Evolutionary conservation across 2,797 vertebrate species (phyloP).

Genomic region (Dermochelys coriacea): DNA sequence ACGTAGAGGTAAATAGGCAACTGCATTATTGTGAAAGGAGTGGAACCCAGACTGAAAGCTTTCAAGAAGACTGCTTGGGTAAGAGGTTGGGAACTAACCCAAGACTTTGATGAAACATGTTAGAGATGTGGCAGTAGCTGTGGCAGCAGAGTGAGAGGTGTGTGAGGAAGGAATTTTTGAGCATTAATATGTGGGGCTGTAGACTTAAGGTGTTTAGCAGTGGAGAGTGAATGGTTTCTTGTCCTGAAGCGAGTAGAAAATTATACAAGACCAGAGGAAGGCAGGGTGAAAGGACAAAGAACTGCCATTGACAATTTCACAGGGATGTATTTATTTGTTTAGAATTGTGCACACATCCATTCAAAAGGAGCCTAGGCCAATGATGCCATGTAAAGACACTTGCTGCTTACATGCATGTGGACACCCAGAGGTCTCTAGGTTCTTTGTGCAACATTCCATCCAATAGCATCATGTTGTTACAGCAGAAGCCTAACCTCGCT

Average conservation of each 20-base stretch:
- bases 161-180: no score
- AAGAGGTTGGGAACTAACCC: neutral
- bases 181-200: no score
- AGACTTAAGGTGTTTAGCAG: no score
- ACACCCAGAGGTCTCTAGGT: no score
- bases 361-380: no score
- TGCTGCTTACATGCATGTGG: no score
- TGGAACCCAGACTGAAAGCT: neutral
- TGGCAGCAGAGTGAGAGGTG: neutral
- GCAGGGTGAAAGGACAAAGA: neutral
- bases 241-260: neutral
- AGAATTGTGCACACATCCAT: no score
- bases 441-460: no score
- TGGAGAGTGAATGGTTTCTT: neutral
- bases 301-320: neutral
- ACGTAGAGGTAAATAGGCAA: neutral
- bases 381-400: no score
- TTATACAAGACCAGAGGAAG: neutral
- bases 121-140: neutral
- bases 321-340: no score
- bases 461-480: no score
- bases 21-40: neutral
- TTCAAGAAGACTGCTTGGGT: rapidly evolving
- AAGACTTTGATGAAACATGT: neutral
- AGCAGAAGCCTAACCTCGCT: no score